Conservation (phyloP, 2,113 vertebrate genomes). For the Empidonax traillii region DNA sequence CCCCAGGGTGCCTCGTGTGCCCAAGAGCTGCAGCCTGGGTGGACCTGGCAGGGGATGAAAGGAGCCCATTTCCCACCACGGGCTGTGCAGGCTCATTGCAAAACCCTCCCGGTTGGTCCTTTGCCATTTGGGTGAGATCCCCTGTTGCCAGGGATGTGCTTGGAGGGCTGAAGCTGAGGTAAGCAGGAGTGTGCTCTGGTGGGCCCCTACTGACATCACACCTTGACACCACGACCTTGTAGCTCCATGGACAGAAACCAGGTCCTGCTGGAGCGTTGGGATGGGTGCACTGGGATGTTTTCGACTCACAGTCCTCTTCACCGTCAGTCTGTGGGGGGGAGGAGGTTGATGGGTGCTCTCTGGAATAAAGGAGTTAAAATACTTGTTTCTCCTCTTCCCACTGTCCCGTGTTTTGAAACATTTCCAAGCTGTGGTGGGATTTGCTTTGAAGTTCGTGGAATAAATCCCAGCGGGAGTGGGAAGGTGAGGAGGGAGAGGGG, state of each 20-base stretch:
- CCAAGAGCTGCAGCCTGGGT: background rate
- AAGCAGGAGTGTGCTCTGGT: background rate
- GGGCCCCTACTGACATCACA: background rate
- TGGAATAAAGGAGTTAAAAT: background rate
- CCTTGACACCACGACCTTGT: background rate
- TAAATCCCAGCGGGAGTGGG: background rate
- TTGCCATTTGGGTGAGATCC: background rate
- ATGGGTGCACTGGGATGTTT: background rate
- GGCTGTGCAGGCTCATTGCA: background rate
- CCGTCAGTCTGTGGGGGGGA: accelerated
- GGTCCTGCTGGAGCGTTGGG: background rate
- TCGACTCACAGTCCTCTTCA: background rate
- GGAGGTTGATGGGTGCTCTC: background rate
- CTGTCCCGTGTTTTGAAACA: background rate
- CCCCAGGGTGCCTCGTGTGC: background rate
- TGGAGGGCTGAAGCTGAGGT: background rate
- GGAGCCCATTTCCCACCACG: background rate
- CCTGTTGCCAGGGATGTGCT: background rate
- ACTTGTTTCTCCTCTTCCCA: slow-evolving; percentile 8
- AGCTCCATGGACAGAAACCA: accelerated
- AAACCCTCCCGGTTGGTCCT: background rate
- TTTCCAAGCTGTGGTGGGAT: background rate
- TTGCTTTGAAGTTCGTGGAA: slow-evolving; percentile 16
- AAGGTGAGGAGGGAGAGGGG: slow-evolving; percentile 40
- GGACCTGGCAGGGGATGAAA: slow-evolving; percentile 22